Conservation (phyloP, 2,113 vertebrate genomes). For the Pyxicephalus adspersus region DNA sequence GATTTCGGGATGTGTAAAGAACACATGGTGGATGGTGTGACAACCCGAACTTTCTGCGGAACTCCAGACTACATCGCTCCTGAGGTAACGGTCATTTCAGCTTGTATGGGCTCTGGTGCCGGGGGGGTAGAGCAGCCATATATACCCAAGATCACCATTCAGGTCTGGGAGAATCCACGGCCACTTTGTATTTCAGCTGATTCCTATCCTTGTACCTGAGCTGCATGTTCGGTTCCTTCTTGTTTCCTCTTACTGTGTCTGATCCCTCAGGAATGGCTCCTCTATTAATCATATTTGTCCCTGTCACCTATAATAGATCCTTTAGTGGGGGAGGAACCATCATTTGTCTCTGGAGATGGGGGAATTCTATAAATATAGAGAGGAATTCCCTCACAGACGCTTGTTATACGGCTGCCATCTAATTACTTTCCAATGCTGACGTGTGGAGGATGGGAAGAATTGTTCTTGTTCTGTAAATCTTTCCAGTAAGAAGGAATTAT, state of each 20-base stretch:
- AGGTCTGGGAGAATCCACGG: too few species aligned
- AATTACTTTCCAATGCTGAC: too few species aligned
- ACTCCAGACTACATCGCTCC: slow-evolving; percentile 98
- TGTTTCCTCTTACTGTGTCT: too few species aligned
- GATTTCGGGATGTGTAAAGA: slow-evolving; percentile 99
- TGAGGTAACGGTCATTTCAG: slow-evolving; percentile 76
- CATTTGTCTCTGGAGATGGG: not conserved
- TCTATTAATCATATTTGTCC: slow-evolving; percentile 3
- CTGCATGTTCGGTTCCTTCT: too few species aligned
- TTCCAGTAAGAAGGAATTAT: too few species aligned
- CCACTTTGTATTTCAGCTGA: too few species aligned
- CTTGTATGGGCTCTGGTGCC: not conserved
- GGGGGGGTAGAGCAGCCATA: too few species aligned
- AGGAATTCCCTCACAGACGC: not conserved
- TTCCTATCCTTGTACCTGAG: too few species aligned
- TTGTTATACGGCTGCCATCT: not conserved
- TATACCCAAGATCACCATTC: too few species aligned
- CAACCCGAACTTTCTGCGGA: slow-evolving; percentile 95
- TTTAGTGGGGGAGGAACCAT: not conserved
- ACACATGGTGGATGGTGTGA: slow-evolving; percentile 85
- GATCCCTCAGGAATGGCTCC: too few species aligned
- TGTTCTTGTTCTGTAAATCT: too few species aligned
- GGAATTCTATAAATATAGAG: not conserved
- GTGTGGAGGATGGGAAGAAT: too few species aligned
- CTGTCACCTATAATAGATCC: not conserved